Percentiles rank a stretch among this genome's conserved stretches.
Evolutionary conservation across 2,888 invertebrate species (phyloP).

Genomic region (Margaritifera margaritifera): DNA sequence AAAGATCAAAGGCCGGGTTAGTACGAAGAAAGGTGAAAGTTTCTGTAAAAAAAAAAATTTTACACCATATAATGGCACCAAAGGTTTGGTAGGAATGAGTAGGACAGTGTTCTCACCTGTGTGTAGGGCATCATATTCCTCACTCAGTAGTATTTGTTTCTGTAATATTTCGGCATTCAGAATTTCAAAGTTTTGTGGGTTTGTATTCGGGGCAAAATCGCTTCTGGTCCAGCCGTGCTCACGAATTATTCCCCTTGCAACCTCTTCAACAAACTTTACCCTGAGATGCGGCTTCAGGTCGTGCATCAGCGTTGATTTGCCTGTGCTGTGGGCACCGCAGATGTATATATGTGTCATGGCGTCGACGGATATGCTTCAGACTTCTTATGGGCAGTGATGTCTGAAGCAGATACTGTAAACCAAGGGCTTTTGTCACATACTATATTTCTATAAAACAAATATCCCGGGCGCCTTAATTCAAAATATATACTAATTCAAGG

Average conservation of each 20-base stretch:
- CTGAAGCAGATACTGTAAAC: no score
- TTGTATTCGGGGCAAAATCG: conserved; percentile 31
- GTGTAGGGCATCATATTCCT: not conserved
- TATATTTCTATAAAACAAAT: no score
- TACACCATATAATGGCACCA: no score
- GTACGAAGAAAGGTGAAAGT: no score
- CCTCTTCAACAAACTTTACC: conserved; percentile 30
- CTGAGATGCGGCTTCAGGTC: conserved; percentile 32
- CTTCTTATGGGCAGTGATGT: no score
- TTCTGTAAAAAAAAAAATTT: no score
- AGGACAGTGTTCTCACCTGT: conserved; percentile 2
- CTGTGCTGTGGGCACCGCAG: conserved; percentile 45
- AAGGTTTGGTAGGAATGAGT: no score
- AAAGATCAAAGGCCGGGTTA: no score
- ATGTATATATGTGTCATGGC: conserved; percentile 15
- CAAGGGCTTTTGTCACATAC: no score
- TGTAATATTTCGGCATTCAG: conserved; percentile 35
- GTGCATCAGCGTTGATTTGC: conserved; percentile 41
- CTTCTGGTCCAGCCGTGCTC: conserved; percentile 34
- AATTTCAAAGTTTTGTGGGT: conserved; percentile 37
- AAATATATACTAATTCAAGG: no score
- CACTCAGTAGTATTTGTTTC: conserved; percentile 25
- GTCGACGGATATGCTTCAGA: no score
- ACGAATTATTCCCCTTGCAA: conserved; percentile 35
- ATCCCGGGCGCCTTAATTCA: no score